These are phyloP conservation scores for Aleiodes leptofemur DNA, from an alignment of 2,888 invertebrate species.

Conservation along the genomic window DNA sequence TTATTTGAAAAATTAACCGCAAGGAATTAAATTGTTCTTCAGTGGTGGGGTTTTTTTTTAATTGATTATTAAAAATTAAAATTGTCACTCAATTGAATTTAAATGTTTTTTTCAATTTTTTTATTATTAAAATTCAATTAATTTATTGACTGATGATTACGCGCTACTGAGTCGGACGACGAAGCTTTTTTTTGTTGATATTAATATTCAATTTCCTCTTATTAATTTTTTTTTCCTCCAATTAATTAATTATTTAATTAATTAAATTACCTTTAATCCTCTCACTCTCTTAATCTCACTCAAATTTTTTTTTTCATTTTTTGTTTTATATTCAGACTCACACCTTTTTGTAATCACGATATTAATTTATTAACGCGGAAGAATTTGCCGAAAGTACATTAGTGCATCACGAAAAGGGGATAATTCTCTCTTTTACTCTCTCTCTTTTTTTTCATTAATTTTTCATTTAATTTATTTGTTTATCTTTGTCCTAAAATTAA, in stretches of 20 bases:
- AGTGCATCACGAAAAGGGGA: conserved; percentile 51
- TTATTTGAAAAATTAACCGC: conserved; percentile 17
- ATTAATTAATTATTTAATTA: conserved; percentile 41
- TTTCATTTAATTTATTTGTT: conserved; percentile 22
- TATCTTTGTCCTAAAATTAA: conserved; percentile 55
- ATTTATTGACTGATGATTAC: conserved; percentile 50
- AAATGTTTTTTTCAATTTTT: conserved; percentile 1
- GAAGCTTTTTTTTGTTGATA: conserved; percentile 62
- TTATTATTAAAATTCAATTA: conserved; percentile 29
- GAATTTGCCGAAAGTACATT: conserved; percentile 56
- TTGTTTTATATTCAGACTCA: conserved; percentile 24
- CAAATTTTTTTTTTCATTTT: conserved; percentile 43
- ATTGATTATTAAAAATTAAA: too few species aligned
- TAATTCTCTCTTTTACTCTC: conserved; percentile 32
- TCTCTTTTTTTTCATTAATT: conserved; percentile 57
- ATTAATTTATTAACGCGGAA: conserved; percentile 48
- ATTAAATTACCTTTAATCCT: conserved; percentile 40
- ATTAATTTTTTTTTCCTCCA: conserved; percentile 30
- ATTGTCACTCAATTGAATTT: conserved; percentile 38
- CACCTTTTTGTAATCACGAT: conserved; percentile 44
- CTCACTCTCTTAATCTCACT: conserved; percentile 47
- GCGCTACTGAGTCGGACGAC: conserved; percentile 72
- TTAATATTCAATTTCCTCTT: conserved; percentile 48
- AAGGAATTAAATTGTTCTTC: conserved; percentile 30
- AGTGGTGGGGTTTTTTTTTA: conserved; percentile 11